Evolutionary conservation across 2,113 vertebrate genomes (phyloP).

Genomic region (Amblyopsis rosae): DNA sequence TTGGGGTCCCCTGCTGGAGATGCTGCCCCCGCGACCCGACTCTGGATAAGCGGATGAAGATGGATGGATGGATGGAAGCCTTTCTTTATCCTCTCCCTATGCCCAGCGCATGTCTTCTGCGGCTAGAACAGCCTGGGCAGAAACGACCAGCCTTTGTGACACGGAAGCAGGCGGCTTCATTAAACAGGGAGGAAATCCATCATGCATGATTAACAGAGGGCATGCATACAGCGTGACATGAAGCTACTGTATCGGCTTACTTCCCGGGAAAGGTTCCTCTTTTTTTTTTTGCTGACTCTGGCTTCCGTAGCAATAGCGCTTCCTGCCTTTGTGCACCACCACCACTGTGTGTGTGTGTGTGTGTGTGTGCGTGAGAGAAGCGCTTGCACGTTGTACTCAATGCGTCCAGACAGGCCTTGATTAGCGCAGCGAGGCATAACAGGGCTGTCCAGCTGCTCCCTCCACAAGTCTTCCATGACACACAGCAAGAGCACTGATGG

Average conservation of each 20-base stretch:
- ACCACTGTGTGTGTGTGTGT: constrained; percentile 2
- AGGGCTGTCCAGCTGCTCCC: constrained; percentile 49
- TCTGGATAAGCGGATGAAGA: too few relatives aligned
- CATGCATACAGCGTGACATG: neutral
- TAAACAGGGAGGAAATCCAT: neutral
- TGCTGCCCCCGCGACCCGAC: too few relatives aligned
- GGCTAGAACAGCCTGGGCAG: too few relatives aligned
- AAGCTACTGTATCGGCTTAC: neutral
- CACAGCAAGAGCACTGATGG: constrained; percentile 39
- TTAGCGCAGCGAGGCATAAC: constrained; percentile 43
- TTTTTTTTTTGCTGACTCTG: constrained; percentile 33
- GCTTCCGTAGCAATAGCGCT: constrained; percentile 6
- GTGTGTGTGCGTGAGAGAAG: neutral
- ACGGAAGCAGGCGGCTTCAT: too few relatives aligned
- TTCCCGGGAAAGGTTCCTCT: constrained; percentile 16
- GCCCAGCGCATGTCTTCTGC: too few relatives aligned
- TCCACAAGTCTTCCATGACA: constrained; percentile 45
- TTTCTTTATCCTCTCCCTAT: constrained; percentile 3
- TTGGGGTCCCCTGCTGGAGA: too few relatives aligned
- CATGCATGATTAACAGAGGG: constrained; percentile 16
- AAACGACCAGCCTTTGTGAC: too few relatives aligned
- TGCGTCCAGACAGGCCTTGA: constrained; percentile 40
- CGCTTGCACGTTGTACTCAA: neutral
- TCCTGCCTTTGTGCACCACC: constrained; percentile 15
- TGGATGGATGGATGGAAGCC: too few relatives aligned